Base-by-base conservation (phyloP, 2,797 vertebrate genomes). In the Sebastiscus albofasciatus region DNA sequence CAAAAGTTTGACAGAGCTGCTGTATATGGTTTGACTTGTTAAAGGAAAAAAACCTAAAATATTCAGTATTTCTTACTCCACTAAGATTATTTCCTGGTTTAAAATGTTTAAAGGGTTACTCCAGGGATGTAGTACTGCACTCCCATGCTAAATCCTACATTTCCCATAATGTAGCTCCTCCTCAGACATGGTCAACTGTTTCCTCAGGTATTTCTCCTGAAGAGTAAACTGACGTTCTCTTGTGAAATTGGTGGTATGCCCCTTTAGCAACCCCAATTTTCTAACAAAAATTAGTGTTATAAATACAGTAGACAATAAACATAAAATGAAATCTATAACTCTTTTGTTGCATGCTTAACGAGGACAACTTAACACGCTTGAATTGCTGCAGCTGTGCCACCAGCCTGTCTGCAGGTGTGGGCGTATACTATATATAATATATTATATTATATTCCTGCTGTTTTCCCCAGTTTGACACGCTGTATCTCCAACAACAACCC, bases 401-500 rank as follows among this genome's bases (percentile, higher is more conserved):
- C 64, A 12, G 27, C 16, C 49, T 22, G 11, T 59, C 27, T 77
- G 85, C 52, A 59, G 58, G 55, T 39, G 76, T 74, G 65, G 24
- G 36, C 6, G 6, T 64, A 20, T 8, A 52, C 39, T 52, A 20
- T 52, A 9, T 52, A 18, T 59, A 18, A 61, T 61, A 59, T 59
- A 20, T 4, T 20, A 49, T 20, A 18, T 20, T n/a, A 33, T 39
- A 54, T 75, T 64, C 42, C 27, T 20, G 18, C 52, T 56, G 65
- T 55, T 77, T 52, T 20, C 14, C 27, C 7, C 34, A 27, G 29
- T 71, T 58, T 83, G 31, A 56, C 42, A 70, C 24, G 49, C 14
- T 75, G 58, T 20, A 18, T 68, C 27, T 68, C 72, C n/a, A 18
- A 62, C 60, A 54, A 56, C 71, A 66, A 60, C 75, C 33, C 13